phyloP scores from a whole-genome alignment of 2,797 vertebrate species.

The Acanthurus leucopareius region DNA sequence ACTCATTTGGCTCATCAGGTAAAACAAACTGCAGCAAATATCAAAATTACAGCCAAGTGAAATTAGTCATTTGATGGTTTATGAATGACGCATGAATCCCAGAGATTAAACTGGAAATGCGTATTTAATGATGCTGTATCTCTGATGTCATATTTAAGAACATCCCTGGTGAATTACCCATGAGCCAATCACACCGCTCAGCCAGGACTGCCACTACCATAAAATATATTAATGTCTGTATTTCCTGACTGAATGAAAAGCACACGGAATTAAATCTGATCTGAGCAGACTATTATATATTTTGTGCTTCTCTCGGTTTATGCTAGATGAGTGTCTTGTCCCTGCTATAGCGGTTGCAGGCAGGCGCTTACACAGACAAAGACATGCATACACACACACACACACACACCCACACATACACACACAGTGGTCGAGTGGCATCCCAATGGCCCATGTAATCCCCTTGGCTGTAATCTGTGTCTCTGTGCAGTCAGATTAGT shows the following conservation, averaged over 20 bases:
- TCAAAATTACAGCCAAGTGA: slow-evolving; percentile 29
- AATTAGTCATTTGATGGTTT: slow-evolving; percentile 44
- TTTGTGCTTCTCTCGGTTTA: slow-evolving; percentile 46
- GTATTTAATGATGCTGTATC: slow-evolving; percentile 59
- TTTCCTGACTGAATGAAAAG: slow-evolving; percentile 43
- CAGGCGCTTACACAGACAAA: not conserved
- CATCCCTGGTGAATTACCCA: slow-evolving; percentile 49
- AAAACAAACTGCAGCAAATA: slow-evolving; percentile 22
- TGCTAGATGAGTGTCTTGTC: slow-evolving; percentile 38
- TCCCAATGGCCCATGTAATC: slow-evolving; percentile 79
- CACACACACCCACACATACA: slow-evolving; percentile 35
- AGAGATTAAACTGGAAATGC: slow-evolving; percentile 63
- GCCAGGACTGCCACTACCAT: slow-evolving; percentile 12
- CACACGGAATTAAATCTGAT: slow-evolving; percentile 45
- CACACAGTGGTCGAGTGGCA: slow-evolving; percentile 51
- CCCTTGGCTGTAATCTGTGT: slow-evolving; percentile 80
- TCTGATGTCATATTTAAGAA: slow-evolving; percentile 72
- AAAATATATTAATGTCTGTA: slow-evolving; percentile 44
- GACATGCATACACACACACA: not conserved
- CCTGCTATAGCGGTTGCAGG: slow-evolving; percentile 26
- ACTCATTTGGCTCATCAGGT: slow-evolving; percentile 16
- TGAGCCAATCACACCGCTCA: slow-evolving; percentile 51
- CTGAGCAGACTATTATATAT: slow-evolving; percentile 45
- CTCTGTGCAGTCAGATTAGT: slow-evolving; percentile 79
- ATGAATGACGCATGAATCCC: slow-evolving; percentile 70